Evolutionary conservation across 2,113 vertebrate species (phyloP).

Genomic region (Hydrolagus affinis): DNA sequence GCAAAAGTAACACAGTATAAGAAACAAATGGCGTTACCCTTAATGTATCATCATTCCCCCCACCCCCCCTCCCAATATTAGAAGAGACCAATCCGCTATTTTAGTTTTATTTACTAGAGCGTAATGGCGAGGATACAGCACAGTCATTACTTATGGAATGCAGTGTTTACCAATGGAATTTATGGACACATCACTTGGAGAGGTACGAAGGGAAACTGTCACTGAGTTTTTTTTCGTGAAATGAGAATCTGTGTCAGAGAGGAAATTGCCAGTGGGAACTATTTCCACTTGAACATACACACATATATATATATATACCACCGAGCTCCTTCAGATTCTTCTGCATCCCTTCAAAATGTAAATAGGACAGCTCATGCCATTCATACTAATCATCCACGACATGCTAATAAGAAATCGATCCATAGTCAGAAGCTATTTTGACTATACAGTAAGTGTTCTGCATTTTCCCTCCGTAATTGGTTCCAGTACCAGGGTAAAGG

Average conservation of each 20-base stretch:
- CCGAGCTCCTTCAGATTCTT: background rate
- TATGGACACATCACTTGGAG: background rate
- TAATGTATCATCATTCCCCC: no score
- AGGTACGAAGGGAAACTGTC: background rate
- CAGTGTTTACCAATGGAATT: background rate
- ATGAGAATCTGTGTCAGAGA: background rate
- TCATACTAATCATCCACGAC: background rate
- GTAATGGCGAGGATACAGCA: background rate
- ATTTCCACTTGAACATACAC: slow-evolving; percentile 5
- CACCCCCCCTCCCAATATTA: no score
- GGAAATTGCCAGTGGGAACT: background rate
- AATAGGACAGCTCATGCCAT: background rate
- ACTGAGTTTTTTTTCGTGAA: background rate
- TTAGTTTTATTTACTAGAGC: background rate
- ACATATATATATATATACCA: background rate
- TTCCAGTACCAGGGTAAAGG: background rate
- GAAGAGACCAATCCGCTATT: background rate
- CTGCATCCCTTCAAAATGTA: background rate
- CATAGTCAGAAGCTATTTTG: background rate
- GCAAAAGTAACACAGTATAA: no score
- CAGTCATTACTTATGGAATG: slow-evolving; percentile 2
- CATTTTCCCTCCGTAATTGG: background rate
- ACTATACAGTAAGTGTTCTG: background rate
- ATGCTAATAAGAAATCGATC: background rate
- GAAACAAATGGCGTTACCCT: no score